Evolutionary conservation across 2,888 invertebrate species (phyloP).

Genomic region (Platynereis dumerilii): DNA sequence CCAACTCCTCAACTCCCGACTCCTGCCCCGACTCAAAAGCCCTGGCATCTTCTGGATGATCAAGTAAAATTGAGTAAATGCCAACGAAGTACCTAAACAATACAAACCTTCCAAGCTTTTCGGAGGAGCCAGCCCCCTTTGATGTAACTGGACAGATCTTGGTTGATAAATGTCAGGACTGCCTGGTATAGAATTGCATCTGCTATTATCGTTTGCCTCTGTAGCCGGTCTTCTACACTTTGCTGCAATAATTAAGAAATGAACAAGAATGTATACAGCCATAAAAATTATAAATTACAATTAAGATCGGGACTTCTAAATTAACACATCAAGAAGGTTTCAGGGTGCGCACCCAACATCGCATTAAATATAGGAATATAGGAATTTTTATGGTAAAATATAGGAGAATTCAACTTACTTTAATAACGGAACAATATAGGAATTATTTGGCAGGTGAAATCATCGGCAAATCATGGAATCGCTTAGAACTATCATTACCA

Average conservation of each 20-base stretch:
- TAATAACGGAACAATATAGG: neutral
- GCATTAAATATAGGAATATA: too few relatives aligned
- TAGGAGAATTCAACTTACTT: neutral
- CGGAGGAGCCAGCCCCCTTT: conserved; percentile 74
- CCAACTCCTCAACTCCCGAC: too few relatives aligned
- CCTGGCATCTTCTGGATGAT: too few relatives aligned
- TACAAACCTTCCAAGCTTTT: conserved; percentile 72
- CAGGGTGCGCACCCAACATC: neutral
- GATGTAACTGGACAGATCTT: conserved; percentile 71
- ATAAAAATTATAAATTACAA: neutral
- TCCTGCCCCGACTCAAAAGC: too few relatives aligned
- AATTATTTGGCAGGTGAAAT: too few relatives aligned
- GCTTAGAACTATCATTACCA: too few relatives aligned
- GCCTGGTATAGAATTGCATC: conserved; percentile 74
- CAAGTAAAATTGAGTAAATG: too few relatives aligned
- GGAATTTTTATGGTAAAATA: neutral
- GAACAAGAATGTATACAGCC: too few relatives aligned
- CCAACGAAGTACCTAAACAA: too few relatives aligned
- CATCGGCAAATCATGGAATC: too few relatives aligned
- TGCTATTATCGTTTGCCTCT: conserved; percentile 73
- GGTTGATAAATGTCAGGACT: conserved; percentile 72
- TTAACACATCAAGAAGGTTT: neutral
- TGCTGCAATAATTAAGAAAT: conserved; percentile 8
- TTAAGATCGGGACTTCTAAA: neutral
- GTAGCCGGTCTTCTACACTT: conserved; percentile 67